These are phyloP conservation scores for Atrichornis clamosus DNA, from an alignment of 2,113 vertebrate genomes.

Conservation along the genomic window DNA sequence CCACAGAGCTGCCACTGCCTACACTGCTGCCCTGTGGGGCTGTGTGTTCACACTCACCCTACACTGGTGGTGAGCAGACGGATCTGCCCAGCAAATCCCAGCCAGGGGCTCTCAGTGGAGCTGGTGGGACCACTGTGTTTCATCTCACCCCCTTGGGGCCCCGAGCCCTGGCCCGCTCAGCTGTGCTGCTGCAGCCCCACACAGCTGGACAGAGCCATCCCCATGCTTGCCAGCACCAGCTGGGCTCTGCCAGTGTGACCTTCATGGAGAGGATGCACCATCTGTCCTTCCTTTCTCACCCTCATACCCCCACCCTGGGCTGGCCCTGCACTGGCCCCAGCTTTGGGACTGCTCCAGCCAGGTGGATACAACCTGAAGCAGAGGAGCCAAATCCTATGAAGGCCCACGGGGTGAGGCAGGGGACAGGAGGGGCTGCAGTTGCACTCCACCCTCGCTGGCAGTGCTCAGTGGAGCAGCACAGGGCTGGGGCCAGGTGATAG, in stretches of 20 bases:
- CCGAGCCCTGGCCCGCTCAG: rapidly evolving
- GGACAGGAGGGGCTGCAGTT: neutral
- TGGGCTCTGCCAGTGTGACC: rapidly evolving
- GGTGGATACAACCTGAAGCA: neutral
- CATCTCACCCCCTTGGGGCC: too few species aligned
- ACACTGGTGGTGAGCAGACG: rapidly evolving
- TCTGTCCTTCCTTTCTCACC: neutral
- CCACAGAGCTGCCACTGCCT: rapidly evolving
- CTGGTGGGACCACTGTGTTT: rapidly evolving
- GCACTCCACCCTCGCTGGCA: rapidly evolving
- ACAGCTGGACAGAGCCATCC: neutral
- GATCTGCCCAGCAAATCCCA: rapidly evolving
- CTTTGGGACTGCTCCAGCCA: neutral
- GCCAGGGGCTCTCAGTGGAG: neutral
- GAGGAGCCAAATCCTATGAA: rapidly evolving
- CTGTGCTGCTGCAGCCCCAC: rapidly evolving
- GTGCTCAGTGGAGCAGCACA: rapidly evolving
- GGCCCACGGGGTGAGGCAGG: neutral
- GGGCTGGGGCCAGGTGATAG: rapidly evolving
- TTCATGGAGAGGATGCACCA: rapidly evolving
- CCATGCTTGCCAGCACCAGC: rapidly evolving
- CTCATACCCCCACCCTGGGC: rapidly evolving
- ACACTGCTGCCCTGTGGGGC: rapidly evolving
- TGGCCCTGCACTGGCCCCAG: too few species aligned
- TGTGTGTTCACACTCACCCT: rapidly evolving